Base-by-base conservation (phyloP, 2,797 vertebrate genomes). In the Graptemys geographica region DNA sequence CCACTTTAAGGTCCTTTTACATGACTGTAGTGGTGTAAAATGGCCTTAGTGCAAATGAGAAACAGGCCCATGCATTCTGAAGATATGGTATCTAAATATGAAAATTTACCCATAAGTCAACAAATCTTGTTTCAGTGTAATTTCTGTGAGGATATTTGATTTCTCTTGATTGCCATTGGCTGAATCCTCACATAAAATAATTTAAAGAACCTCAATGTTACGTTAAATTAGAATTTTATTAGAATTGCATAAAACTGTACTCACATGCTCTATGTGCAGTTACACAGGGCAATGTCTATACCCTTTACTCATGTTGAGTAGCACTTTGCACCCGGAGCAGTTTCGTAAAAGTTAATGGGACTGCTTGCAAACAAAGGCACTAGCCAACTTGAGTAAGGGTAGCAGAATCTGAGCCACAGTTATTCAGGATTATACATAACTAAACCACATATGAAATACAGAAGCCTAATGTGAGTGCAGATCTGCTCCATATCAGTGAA, bases 31-130 rank as follows among this genome's bases (percentile, higher is more conserved):
- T 95, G 90, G 59, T 69, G 92, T 91, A 57, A 95, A 86, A 79
- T 47, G 53, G 79, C 19, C 62, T 89, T 91, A 92, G 84, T 94
- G 94, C 65, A 96, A 96, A 88, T 81, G 78, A 92, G 83, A 96
- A 95, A 93, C 27, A 92, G 80, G 83, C 53, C 86, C 91, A 76
- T 69, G 90, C 59, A 84, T 90, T 93, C 95, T 96, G 91, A 92
- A 92, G n/a, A 19, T 59, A 44, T 19, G 49, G 56, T 95, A 96
- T 81, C 69, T 79, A 81, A 72, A 21, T 19, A 81, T 79, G 59
- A 94, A 89, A 93, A 89, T 41, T 81, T n/a, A 76, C 80, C 81
- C 74, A 78, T 44, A 47, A 49, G 69, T 41, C 27, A 49, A 44
- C 27, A 47, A 31, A 7, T 28, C 13, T 86, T 84, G 59, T 81